Evolutionary conservation across 2,797 vertebrate genomes (phyloP).

Genomic region (Syngnathus acus): DNA sequence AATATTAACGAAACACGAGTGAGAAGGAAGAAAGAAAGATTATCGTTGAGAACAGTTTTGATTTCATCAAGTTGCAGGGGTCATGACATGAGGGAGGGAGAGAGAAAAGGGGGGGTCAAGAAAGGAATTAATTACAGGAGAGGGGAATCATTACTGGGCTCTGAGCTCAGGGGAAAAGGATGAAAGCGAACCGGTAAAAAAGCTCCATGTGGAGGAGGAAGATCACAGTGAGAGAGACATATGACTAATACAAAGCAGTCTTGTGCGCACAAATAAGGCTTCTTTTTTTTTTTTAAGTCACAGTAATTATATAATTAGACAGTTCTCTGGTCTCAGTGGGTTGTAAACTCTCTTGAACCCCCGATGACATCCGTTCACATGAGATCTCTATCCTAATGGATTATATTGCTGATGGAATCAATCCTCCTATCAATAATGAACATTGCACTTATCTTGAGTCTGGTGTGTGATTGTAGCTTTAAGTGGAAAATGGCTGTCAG

Average conservation of each 20-base stretch:
- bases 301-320: slow-evolving; percentile 1
- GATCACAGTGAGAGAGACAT: slow-evolving; percentile 15
- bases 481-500: slow-evolving; percentile 1
- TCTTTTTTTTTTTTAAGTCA: neutral
- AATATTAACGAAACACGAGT: neutral
- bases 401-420: slow-evolving; percentile 1
- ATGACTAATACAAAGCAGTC: neutral
- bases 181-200: slow-evolving; percentile 33
- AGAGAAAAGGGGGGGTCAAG: neutral
- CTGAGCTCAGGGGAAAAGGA: slow-evolving; percentile 35
- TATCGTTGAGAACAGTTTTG: slow-evolving; percentile 26
- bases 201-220: slow-evolving; percentile 20
- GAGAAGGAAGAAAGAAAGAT: neutral
- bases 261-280: neutral
- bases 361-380: neutral
- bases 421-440: neutral
- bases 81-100: slow-evolving; percentile 18
- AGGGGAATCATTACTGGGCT: slow-evolving; percentile 39
- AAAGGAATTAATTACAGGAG: slow-evolving; percentile 49
- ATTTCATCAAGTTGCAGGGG: slow-evolving; percentile 46
- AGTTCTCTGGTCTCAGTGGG: neutral
- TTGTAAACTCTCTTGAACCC: neutral
- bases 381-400: slow-evolving; percentile 1
- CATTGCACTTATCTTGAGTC: neutral
- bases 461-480: neutral